These are phyloP conservation scores for Cherax quadricarinatus DNA, from an alignment of 1,140 invertebrate genomes.

Conservation along the genomic window DNA sequence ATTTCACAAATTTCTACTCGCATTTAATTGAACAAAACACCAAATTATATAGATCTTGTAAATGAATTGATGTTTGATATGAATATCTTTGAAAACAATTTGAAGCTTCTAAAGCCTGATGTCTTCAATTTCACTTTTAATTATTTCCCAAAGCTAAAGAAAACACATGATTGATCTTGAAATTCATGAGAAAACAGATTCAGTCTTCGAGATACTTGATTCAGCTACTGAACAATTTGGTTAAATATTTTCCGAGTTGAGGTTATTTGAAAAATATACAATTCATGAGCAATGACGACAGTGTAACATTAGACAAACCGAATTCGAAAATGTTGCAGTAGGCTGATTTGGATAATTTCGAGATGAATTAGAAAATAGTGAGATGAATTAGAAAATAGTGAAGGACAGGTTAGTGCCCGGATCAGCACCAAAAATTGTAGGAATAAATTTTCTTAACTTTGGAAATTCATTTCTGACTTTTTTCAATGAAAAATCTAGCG, in stretches of 20 bases:
- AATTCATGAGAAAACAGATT: neutral
- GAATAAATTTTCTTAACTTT: neutral
- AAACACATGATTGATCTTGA: neutral
- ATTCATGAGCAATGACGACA: neutral
- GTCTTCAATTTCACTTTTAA: neutral
- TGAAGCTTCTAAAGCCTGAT: neutral
- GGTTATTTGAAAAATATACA: neutral
- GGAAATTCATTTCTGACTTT: neutral
- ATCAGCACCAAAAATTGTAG: neutral
- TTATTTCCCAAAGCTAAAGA: neutral
- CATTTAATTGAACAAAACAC: neutral
- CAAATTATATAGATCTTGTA: neutral
- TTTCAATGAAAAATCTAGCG: neutral
- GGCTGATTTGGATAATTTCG: neutral
- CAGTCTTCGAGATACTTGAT: neutral
- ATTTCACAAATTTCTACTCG: neutral
- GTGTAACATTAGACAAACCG: neutral
- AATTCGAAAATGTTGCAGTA: neutral
- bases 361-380: neutral
- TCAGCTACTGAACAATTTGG: neutral
- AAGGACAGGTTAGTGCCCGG: neutral
- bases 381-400: neutral
- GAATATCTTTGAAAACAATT: neutral
- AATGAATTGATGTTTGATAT: neutral
- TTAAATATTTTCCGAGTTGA: neutral